Evolutionary conservation across 1,140 invertebrate species (phyloP).

Genomic region (Homalodisca vitripennis): DNA sequence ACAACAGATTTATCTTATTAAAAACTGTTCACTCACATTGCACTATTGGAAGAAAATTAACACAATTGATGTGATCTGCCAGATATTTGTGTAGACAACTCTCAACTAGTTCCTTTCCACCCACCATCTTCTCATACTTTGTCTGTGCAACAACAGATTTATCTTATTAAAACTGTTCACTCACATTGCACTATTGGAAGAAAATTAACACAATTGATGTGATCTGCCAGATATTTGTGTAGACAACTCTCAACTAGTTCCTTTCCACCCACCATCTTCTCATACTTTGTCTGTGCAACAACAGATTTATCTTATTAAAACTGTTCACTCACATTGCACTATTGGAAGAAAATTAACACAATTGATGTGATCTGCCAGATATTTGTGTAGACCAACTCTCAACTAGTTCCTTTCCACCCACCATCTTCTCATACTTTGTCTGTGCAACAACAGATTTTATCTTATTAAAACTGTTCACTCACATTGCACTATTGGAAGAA

Average conservation of each 20-base stretch:
- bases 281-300: conserved; percentile 55
- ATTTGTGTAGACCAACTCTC: conserved; percentile 69
- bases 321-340: neutral
- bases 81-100: conserved; percentile 70
- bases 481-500: too few relatives aligned
- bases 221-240: conserved; percentile 70
- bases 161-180: too few relatives aligned
- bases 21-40: neutral
- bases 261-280: conserved; percentile 56
- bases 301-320: conserved; percentile 22
- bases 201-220: conserved; percentile 80
- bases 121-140: conserved; percentile 59
- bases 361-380: conserved; percentile 76
- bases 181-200: too few relatives aligned
- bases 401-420: conserved; percentile 55
- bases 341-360: too few relatives aligned
- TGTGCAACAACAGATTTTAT: too few relatives aligned
- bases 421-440: conserved; percentile 59
- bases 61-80: conserved; percentile 76
- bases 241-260: conserved; percentile 63
- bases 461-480: too few relatives aligned
- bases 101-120: conserved; percentile 57
- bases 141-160: conserved; percentile 51
- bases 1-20: conserved; percentile 24
- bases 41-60: too few relatives aligned